Evolutionary conservation across 2,797 vertebrate species (phyloP).

Genomic region (Premnoplex brunnescens): DNA sequence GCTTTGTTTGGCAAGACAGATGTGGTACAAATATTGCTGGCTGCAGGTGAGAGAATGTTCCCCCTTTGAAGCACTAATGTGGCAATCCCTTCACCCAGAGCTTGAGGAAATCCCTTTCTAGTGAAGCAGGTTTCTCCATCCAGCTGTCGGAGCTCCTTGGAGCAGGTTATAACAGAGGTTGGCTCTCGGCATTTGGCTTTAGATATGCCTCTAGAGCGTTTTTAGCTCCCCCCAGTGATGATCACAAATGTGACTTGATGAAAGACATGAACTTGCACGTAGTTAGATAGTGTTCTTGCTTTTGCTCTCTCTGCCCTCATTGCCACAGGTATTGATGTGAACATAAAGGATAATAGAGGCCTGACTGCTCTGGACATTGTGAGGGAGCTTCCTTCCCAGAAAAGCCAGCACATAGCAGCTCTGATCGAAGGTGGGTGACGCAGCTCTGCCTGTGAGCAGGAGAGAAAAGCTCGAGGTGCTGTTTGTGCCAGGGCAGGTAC

Average conservation of each 20-base stretch:
- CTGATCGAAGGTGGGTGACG: slow-evolving; percentile 85
- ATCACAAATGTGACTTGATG: background rate
- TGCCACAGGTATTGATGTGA: slow-evolving; percentile 88
- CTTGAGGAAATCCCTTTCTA: background rate
- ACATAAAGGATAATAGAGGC: slow-evolving; percentile 89
- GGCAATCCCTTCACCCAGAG: background rate
- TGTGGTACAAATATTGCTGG: slow-evolving; percentile 95
- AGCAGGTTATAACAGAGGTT: background rate
- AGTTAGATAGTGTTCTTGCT: background rate
- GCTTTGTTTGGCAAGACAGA: slow-evolving; percentile 96
- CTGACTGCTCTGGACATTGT: slow-evolving; percentile 92
- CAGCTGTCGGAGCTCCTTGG: background rate
- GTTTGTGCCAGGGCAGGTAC: background rate
- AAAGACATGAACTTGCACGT: background rate
- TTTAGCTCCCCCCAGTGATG: background rate
- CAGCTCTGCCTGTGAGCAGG: background rate
- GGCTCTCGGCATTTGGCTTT: background rate
- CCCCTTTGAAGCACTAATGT: slow-evolving; percentile 5
- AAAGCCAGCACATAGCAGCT: slow-evolving; percentile 91
- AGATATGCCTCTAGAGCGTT: background rate
- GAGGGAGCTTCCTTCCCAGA: slow-evolving; percentile 94
- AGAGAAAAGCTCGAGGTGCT: background rate
- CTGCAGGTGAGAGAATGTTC: slow-evolving; percentile 86
- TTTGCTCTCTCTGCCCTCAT: background rate
- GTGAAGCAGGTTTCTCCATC: background rate